A percentile compares a stretch with the other conserved stretches of the same genome.
phyloP scores from a whole-genome alignment of 2,113 vertebrate genomes.

The Naja naja region DNA sequence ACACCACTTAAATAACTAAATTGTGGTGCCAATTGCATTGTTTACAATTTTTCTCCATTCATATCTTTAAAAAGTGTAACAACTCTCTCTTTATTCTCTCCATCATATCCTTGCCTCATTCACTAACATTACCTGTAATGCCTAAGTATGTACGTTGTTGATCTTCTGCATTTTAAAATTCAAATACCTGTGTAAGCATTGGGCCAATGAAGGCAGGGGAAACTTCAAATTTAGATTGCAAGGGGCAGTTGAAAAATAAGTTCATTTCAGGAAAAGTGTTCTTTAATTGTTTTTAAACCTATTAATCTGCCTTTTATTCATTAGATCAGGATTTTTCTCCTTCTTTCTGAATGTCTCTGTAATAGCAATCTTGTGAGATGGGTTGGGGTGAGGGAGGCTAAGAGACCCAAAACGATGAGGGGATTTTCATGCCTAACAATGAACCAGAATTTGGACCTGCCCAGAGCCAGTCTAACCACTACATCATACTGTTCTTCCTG shows the following conservation, averaged over 20 bases:
- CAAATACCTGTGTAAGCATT: neutral
- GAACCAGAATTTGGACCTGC: neutral
- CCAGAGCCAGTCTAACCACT: neutral
- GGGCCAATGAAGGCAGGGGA: neutral
- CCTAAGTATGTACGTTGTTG: neutral
- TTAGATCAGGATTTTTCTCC: neutral
- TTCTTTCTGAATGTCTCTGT: neutral
- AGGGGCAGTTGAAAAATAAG: neutral
- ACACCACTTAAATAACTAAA: neutral
- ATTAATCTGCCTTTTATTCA: neutral
- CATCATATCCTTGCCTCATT: neutral
- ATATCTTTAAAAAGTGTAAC: neutral
- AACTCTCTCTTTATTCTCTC: neutral
- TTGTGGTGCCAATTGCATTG: neutral
- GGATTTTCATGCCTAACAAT: neutral
- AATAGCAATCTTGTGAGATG: neutral
- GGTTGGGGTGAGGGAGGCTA: neutral
- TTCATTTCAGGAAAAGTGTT: neutral
- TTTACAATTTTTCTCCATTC: neutral
- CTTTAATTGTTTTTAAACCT: neutral
- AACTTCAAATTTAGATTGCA: neutral
- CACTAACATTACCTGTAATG: neutral
- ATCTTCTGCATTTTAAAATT: neutral
- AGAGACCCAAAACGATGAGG: neutral
- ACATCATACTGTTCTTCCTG: neutral